Percentiles rank a stretch among this genome's conserved stretches.
Evolutionary conservation across 2,113 vertebrate genomes (phyloP).

Genomic region (Oophaga pumilio): DNA sequence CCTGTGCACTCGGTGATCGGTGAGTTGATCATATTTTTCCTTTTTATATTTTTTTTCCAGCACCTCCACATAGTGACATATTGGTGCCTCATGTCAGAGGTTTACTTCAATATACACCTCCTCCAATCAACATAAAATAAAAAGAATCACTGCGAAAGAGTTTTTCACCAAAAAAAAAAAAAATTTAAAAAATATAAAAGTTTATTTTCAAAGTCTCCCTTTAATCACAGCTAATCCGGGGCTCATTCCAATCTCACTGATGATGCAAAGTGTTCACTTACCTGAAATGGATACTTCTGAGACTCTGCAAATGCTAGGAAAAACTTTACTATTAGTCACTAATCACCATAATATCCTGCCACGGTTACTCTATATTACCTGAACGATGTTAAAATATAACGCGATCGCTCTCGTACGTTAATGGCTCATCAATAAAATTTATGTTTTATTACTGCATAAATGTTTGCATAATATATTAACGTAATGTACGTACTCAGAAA

Average conservation of each 20-base stretch:
- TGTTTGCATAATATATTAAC: slow-evolving; percentile 12
- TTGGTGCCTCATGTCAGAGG: no score
- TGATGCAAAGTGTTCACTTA: neutral
- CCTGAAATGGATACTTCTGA: neutral
- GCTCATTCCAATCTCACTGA: neutral
- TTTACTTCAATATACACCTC: no score
- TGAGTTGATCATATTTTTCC: no score
- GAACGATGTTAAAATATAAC: neutral
- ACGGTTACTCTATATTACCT: neutral
- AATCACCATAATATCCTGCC: neutral
- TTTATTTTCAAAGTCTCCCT: neutral
- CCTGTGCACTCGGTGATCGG: no score
- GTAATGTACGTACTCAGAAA: neutral
- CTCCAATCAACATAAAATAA: no score
- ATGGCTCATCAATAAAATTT: neutral
- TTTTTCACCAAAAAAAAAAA: no score
- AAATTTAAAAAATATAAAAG: no score
- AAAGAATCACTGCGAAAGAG: no score
- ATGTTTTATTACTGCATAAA: slow-evolving; percentile 19
- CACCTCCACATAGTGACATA: no score
- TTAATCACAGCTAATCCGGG: neutral
- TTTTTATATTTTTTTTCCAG: no score
- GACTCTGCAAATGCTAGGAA: neutral
- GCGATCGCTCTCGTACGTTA: neutral
- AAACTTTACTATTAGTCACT: slow-evolving; percentile 12